Percentiles rank a stretch among this genome's conserved stretches.
These are phyloP conservation scores for Plecotus auritus DNA, from an alignment of 2,113 vertebrate species.

Conservation along the genomic window DNA sequence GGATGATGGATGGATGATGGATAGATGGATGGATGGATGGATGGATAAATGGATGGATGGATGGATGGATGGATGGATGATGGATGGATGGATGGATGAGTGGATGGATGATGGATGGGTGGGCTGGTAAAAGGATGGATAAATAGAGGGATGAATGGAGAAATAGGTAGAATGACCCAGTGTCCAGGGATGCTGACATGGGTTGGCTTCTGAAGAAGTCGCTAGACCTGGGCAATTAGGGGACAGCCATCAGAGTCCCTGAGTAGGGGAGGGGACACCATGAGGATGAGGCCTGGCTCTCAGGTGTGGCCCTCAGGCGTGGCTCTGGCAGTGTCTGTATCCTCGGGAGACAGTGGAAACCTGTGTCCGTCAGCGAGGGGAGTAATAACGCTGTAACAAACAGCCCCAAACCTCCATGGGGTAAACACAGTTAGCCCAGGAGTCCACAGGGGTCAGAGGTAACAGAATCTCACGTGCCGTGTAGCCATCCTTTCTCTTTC, in stretches of 20 bases:
- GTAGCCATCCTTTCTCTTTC: not conserved
- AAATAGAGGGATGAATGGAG: not conserved
- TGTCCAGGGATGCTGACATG: not conserved
- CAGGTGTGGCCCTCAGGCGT: too few species aligned
- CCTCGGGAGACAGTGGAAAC: not conserved
- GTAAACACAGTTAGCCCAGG: rapidly evolving
- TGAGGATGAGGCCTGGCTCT: not conserved
- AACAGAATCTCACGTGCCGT: rapidly evolving
- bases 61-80: too few species aligned
- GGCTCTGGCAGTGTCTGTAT: rapidly evolving
- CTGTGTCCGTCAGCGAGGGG: rapidly evolving
- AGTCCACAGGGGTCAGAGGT: not conserved
- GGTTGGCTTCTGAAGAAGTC: not conserved
- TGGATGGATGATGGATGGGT: too few species aligned
- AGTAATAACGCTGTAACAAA: rapidly evolving
- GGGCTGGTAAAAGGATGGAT: too few species aligned
- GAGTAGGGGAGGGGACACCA: not conserved
- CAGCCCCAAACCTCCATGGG: not conserved
- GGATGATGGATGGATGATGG: not conserved
- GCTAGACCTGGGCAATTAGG: not conserved
- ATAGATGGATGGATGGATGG: not conserved
- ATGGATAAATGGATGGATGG: rapidly evolving
- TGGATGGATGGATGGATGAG: too few species aligned
- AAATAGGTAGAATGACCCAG: not conserved
- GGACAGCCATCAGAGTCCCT: not conserved